Conservation (phyloP, 2,113 vertebrate species). For the Motacilla alba region DNA sequence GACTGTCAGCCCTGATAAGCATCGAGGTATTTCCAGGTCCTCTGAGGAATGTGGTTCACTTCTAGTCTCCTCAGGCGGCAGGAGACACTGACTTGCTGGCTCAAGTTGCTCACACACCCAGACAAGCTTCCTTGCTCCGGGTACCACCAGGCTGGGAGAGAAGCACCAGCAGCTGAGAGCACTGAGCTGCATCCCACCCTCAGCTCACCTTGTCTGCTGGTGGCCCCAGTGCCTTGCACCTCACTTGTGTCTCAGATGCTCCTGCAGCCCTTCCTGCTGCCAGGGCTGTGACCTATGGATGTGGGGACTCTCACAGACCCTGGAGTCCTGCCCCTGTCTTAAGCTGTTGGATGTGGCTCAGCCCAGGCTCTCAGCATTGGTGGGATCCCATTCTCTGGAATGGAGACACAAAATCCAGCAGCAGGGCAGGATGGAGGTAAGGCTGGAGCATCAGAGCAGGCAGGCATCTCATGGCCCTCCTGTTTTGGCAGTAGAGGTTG, state of each 20-base stretch:
- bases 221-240: not conserved
- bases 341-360: not conserved
- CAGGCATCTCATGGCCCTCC: not conserved
- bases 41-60: slow-evolving; percentile 33
- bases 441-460: not conserved
- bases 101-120: slow-evolving; percentile 29
- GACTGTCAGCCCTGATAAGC: slow-evolving; percentile 48
- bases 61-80: not conserved
- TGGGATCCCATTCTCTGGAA: not conserved
- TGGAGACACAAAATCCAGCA: not conserved
- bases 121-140: not conserved
- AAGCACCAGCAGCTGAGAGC: not conserved
- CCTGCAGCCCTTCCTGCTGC: not conserved
- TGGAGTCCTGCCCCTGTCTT: not conserved
- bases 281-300: fast-evolving
- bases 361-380: not conserved
- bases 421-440: not conserved
- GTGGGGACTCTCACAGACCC: not conserved
- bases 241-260: not conserved
- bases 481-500: not conserved
- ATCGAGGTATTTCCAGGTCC: slow-evolving; percentile 54
- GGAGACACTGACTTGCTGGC: slow-evolving; percentile 23
- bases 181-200: not conserved
- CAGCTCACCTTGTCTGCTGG: not conserved
- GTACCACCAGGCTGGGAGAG: not conserved